Evolutionary conservation across 2,888 invertebrate species (phyloP), one percentile per base, ranked within the genome.

Genomic region (Trichogramma dendrolimi): DNA sequence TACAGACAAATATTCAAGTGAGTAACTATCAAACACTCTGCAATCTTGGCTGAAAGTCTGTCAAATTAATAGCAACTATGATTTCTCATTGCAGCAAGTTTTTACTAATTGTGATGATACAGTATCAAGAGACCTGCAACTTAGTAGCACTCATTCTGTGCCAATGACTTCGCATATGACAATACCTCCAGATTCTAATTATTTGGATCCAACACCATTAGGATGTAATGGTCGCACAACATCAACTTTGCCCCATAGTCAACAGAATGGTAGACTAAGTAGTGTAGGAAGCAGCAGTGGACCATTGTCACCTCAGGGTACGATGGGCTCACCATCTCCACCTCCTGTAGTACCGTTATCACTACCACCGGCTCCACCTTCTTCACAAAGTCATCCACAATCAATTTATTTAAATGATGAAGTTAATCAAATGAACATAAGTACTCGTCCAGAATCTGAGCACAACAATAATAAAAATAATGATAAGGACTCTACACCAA

Each of bases 1-100:
- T 97, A 58, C 94, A 95, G 79, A 88, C 89, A 63, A 88, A 90
- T 76, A 92, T 94, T 70, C 90, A 90, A 78, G 84, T 87, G 14
- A 10, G 27, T 11, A 6, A 14, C 38, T 56, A 1, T 6, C 49
- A 39, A 42, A 61, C 41, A 55, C 40, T 44, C 11, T 39, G 40
- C 42, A 14, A 14, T 14, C 14, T 14, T 14, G 14, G 14, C 14
- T 14, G 14, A 14, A 14, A 14, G 44, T 50, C 38, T 56, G 5
- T 48, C 5, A 8, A 47, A 6, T 5, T 38, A 14, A 42, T 46
- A 54, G 14, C 38, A 39, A 27, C 38, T 39, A 8, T 10, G 42
- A 42, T 54, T 41, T 54, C 42, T 46, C 46, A 46, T 60, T 62
- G 40, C 11, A 65, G 50, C 57, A 79, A 75, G 75, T 74, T 70